A percentile compares a stretch with the other conserved stretches of the same genome.
These are phyloP conservation scores for Leptinotarsa juncta DNA, from an alignment of 2,888 invertebrate species.

Conservation along the genomic window DNA sequence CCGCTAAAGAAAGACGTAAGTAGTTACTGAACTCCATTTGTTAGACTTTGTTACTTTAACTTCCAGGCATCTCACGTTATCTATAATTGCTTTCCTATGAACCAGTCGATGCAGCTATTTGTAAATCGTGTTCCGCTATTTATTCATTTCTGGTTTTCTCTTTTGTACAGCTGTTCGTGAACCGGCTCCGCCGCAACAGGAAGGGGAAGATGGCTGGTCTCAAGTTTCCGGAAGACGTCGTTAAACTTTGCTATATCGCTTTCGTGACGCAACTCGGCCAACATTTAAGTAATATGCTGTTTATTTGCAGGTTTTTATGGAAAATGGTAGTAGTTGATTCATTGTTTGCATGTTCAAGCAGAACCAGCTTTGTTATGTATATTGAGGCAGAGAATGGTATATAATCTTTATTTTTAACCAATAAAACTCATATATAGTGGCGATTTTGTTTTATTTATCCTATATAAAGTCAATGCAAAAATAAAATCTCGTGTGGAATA, in stretches of 20 bases:
- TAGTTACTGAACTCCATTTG: conserved; percentile 25
- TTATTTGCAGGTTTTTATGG: conserved; percentile 54
- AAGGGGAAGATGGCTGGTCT: conserved; percentile 62
- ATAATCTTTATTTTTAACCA: conserved; percentile 39
- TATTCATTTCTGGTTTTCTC: conserved; percentile 27
- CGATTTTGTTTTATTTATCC: background rate
- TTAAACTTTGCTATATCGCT: conserved; percentile 41
- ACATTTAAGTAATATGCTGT: conserved; percentile 33
- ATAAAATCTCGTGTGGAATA: too few relatives aligned
- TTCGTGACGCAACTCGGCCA: background rate
- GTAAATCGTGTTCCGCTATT: background rate
- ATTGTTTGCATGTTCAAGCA: conserved; percentile 37
- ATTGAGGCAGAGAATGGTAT: conserved; percentile 30
- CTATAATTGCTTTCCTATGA: background rate
- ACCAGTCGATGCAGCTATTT: background rate
- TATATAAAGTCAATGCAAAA: too few relatives aligned
- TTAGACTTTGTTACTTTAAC: background rate
- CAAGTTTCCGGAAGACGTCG: conserved; percentile 58
- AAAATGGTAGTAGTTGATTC: conserved; percentile 50
- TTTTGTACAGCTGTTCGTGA: conserved; percentile 54
- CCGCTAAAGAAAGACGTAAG: conserved; percentile 61
- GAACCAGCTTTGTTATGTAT: conserved; percentile 34
- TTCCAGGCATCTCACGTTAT: background rate
- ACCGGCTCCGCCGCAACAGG: conserved; percentile 50
- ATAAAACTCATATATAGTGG: conserved; percentile 34